phyloP scores from a whole-genome alignment of 2,888 invertebrate species.

The Steromphala cineraria region DNA sequence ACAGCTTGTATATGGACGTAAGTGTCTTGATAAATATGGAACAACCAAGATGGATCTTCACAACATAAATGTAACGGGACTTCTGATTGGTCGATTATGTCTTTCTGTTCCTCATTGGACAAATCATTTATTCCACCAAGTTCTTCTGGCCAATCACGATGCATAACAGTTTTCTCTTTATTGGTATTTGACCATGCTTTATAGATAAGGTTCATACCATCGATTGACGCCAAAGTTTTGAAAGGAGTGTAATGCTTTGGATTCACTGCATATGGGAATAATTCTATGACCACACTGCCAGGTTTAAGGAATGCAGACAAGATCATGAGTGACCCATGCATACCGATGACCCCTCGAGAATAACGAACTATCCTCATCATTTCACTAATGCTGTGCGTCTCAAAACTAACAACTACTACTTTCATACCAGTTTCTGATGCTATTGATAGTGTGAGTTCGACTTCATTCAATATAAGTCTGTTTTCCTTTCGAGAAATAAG shows the following conservation, averaged over 20 bases:
- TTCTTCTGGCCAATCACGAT: conserved; percentile 72
- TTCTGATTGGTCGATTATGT: conserved; percentile 63
- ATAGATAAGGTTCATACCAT: conserved; percentile 73
- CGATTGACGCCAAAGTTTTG: conserved; percentile 72
- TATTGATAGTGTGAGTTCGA: conserved; percentile 69
- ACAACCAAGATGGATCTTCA: conserved; percentile 77
- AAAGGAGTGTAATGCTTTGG: conserved; percentile 76
- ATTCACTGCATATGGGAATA: conserved; percentile 78
- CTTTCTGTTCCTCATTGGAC: conserved; percentile 57
- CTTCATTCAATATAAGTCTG: conserved; percentile 76
- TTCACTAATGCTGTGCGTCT: conserved; percentile 62
- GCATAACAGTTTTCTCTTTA: conserved; percentile 64
- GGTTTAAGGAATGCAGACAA: conserved; percentile 75
- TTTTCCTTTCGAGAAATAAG: conserved; percentile 73
- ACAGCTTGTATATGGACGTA: conserved; percentile 68
- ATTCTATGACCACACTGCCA: conserved; percentile 74
- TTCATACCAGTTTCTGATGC: conserved; percentile 54
- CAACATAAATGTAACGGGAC: conserved; percentile 77
- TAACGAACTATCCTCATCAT: conserved; percentile 59
- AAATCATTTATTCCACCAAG: conserved; percentile 76
- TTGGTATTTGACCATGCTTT: conserved; percentile 75
- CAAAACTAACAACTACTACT: conserved; percentile 63
- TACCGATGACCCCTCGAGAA: conserved; percentile 71
- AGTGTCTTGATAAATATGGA: conserved; percentile 78
- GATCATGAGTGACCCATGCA: conserved; percentile 77